Percentiles rank a stretch among this genome's conserved stretches.
phyloP scores from a whole-genome alignment of 1,140 invertebrate species.

The Cydia strobilella region DNA sequence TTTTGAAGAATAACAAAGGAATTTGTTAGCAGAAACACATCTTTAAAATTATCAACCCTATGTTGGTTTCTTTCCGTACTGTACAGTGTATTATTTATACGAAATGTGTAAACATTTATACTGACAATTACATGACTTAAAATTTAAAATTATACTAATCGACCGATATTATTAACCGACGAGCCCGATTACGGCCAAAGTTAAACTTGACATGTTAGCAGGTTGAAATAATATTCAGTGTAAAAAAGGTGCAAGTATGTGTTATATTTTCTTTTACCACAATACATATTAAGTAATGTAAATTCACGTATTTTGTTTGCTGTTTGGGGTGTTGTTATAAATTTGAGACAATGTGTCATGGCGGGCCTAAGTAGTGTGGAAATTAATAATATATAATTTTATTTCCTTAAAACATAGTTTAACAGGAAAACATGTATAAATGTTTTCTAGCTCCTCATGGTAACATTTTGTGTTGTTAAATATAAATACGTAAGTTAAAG shows the following conservation, averaged over 20 bases:
- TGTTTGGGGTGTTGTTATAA: neutral
- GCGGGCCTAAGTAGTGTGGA: neutral
- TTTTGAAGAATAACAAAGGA: too few relatives aligned
- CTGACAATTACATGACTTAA: neutral
- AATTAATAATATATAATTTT: neutral
- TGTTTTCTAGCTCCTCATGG: neutral
- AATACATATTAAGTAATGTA: too few relatives aligned
- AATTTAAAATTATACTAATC: neutral
- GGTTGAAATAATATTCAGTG: too few relatives aligned
- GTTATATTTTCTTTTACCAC: neutral
- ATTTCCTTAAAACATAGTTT: neutral
- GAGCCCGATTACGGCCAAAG: neutral
- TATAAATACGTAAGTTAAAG: neutral
- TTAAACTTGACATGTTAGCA: too few relatives aligned
- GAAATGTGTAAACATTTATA: neutral
- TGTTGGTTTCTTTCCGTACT: too few relatives aligned
- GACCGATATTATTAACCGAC: neutral
- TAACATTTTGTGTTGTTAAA: neutral
- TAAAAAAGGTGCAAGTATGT: neutral
- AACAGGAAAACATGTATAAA: neutral
- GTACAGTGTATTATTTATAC: neutral
- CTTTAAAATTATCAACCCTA: too few relatives aligned
- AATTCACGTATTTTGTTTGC: too few relatives aligned
- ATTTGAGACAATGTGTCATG: neutral
- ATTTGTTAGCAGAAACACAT: too few relatives aligned